These are phyloP conservation scores for Cryptoblepharus egeriae DNA, from an alignment of 2,797 vertebrate genomes.

Conservation along the genomic window DNA sequence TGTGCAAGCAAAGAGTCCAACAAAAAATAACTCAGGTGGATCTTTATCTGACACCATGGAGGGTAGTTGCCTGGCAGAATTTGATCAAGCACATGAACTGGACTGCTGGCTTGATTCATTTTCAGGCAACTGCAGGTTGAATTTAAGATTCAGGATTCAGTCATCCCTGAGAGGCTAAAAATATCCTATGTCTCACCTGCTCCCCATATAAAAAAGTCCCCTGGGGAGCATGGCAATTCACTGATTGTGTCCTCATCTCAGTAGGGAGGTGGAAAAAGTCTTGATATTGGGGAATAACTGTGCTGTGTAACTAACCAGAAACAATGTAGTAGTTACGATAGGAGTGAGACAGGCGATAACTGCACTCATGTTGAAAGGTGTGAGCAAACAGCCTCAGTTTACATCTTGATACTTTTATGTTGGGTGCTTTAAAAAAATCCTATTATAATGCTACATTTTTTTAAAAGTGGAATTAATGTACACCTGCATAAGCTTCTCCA, in stretches of 20 bases:
- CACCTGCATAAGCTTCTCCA: constrained; percentile 12
- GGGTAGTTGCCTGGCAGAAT: neutral
- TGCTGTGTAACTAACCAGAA: neutral
- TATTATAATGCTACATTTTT: neutral
- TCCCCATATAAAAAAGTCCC: neutral
- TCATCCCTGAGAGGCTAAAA: neutral
- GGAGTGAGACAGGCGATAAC: neutral
- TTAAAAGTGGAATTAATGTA: constrained; percentile 18
- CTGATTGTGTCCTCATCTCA: neutral
- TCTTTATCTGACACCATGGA: neutral
- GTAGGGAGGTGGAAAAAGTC: neutral
- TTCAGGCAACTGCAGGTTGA: neutral
- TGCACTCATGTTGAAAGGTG: neutral
- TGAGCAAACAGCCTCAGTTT: neutral
- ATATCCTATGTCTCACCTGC: neutral
- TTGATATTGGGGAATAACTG: neutral
- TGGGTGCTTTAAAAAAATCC: neutral
- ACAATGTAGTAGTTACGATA: neutral
- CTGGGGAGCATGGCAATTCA: neutral
- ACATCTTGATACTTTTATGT: neutral
- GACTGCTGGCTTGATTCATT: neutral
- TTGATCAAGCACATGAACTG: too few relatives aligned
- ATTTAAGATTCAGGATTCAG: neutral
- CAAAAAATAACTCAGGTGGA: neutral
- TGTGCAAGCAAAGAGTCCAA: neutral